Percentiles rank a stretch among this genome's conserved stretches.
phyloP scores from a whole-genome alignment of 1,140 invertebrate genomes.

The Atopsyche davidsoni region DNA sequence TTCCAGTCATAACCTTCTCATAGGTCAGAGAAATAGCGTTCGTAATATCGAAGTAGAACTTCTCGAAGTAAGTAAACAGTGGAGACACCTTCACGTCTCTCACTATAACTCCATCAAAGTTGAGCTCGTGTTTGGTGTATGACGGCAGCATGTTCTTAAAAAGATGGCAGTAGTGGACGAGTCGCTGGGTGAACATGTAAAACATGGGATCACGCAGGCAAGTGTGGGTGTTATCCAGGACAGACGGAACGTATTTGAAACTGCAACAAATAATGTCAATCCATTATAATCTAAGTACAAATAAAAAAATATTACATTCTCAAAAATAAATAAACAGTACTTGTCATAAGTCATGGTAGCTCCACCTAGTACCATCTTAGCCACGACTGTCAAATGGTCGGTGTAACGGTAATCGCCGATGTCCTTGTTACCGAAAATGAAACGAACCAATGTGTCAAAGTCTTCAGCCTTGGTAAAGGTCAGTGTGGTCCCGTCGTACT shows the following conservation, averaged over 20 bases:
- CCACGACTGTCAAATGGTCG: constrained; percentile 32
- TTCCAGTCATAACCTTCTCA: constrained; percentile 43
- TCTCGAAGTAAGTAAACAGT: constrained; percentile 65
- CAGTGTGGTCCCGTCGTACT: constrained; percentile 41
- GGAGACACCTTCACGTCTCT: constrained; percentile 56
- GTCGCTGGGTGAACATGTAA: constrained; percentile 56
- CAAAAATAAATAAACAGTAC: constrained; percentile 13
- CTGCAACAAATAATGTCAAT: constrained; percentile 45
- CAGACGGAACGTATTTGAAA: constrained; percentile 36
- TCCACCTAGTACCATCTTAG: constrained; percentile 27
- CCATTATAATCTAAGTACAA: constrained; percentile 47
- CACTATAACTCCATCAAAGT: constrained; percentile 57
- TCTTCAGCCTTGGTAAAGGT: constrained; percentile 50
- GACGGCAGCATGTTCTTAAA: constrained; percentile 48
- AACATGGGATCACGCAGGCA: constrained; percentile 61
- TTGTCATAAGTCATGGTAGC: constrained; percentile 11
- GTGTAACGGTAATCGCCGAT: constrained; percentile 41
- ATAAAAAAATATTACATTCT: background rate
- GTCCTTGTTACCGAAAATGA: constrained; percentile 51
- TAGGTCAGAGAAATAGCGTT: constrained; percentile 51
- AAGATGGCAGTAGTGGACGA: constrained; percentile 44
- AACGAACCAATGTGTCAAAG: constrained; percentile 49
- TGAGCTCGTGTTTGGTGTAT: constrained; percentile 56
- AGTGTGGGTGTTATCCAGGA: constrained; percentile 50
- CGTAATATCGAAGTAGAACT: constrained; percentile 60